phyloP scores from a whole-genome alignment of 35 echinoderm and acorn worm species.

The Chiridota heheva region DNA sequence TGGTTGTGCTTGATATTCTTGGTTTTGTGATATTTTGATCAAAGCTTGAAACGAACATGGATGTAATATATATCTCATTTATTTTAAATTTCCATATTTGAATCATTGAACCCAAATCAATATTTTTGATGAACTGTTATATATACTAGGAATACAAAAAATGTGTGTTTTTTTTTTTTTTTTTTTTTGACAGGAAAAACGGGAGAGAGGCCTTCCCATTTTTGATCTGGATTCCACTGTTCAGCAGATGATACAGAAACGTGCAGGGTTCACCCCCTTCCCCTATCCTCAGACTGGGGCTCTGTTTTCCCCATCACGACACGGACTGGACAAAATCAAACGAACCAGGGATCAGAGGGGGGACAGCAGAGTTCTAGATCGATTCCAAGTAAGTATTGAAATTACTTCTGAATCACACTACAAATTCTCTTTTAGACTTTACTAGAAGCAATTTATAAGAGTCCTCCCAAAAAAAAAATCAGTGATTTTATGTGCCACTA shows the following conservation, averaged over 20 bases:
- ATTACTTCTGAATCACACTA: too few species aligned
- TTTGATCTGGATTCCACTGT: constrained; percentile 82
- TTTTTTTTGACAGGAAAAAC: constrained; percentile 74
- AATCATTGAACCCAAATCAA: not conserved
- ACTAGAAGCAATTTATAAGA: too few species aligned
- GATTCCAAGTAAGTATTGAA: constrained; percentile 72
- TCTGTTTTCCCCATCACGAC: constrained; percentile 48
- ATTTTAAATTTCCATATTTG: not conserved
- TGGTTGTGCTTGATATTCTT: not conserved
- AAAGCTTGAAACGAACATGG: not conserved
- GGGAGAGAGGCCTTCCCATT: constrained; percentile 71
- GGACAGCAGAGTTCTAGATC: constrained; percentile 86
- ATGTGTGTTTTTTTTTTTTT: not conserved
- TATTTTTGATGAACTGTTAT: not conserved
- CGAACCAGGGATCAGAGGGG: constrained; percentile 18
- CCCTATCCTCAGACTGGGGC: constrained; percentile 42
- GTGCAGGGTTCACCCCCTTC: constrained; percentile 49
- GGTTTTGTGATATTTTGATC: not conserved
- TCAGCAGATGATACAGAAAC: constrained; percentile 59
- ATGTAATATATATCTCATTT: not conserved
- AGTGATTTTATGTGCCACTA: too few species aligned
- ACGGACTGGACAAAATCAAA: constrained; percentile 25
- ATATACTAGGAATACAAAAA: not conserved
- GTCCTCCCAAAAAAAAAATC: too few species aligned
- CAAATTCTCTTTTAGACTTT: too few species aligned